Evolutionary conservation across 1,140 invertebrate species (phyloP).

Genomic region (Copidosoma floridanum): DNA sequence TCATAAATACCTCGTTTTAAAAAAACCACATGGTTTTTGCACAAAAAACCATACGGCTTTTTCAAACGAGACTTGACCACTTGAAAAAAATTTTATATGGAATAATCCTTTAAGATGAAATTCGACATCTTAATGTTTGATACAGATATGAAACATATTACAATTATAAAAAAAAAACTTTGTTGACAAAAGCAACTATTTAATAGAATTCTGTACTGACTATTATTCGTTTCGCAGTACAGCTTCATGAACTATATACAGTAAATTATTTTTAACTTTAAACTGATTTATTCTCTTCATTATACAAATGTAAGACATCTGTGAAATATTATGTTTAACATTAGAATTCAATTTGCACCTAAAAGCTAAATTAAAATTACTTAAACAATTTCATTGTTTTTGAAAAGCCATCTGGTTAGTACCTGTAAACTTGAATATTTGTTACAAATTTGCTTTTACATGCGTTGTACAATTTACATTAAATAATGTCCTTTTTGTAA

Average conservation of each 20-base stretch:
- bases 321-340: neutral
- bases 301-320: neutral
- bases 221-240: conserved; percentile 3
- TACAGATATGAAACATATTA: neutral
- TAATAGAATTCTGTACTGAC: neutral
- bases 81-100: neutral
- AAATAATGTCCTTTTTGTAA: no score
- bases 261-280: no score
- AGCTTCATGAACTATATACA: neutral
- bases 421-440: conserved; percentile 26
- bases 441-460: conserved; percentile 1
- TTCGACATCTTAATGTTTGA: neutral
- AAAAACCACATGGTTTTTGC: neutral
- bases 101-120: conserved; percentile 10
- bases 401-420: conserved; percentile 21
- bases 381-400: conserved; percentile 3
- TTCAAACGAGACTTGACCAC: neutral
- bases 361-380: neutral
- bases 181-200: no score
- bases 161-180: no score
- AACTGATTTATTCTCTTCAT: neutral
- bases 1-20: neutral
- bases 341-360: neutral
- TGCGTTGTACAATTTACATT: no score
- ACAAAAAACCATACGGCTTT: neutral